Evolutionary conservation across 2,113 vertebrate genomes (phyloP).

Genomic region (Bos indicus): DNA sequence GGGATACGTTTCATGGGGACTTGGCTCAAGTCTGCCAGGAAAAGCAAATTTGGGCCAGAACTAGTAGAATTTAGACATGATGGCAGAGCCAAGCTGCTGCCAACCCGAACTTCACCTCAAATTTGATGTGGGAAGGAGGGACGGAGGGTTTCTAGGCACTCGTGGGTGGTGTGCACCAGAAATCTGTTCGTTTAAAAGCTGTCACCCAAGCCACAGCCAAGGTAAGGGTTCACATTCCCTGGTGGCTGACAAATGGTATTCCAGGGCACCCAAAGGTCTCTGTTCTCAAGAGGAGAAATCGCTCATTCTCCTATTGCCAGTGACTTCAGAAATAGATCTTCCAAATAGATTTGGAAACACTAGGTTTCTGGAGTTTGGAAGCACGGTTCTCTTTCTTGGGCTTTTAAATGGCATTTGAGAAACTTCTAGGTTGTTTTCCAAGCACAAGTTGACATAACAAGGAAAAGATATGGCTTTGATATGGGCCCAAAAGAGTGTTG

Average conservation of each 20-base stretch:
- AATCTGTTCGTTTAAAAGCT: not conserved
- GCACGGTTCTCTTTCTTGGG: not conserved
- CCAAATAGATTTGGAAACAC: not conserved
- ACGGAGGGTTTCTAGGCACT: constrained; percentile 22
- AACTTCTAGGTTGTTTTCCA: not conserved
- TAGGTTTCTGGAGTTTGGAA: not conserved
- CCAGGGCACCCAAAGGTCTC: not conserved
- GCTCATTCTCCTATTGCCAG: too few relatives aligned
- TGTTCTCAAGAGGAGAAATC: not conserved
- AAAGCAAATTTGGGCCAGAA: constrained; percentile 59
- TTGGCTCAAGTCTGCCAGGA: constrained; percentile 41
- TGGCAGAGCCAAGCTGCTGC: constrained; percentile 27
- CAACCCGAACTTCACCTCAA: constrained; percentile 24
- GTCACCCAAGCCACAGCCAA: not conserved
- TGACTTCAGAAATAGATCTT: not conserved
- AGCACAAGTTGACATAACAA: not conserved
- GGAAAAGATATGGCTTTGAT: not conserved
- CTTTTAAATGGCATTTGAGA: not conserved
- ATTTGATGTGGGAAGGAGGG: not conserved
- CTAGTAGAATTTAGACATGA: constrained; percentile 12
- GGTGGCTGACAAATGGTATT: not conserved
- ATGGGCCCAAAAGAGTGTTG: accelerated
- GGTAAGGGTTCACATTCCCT: not conserved
- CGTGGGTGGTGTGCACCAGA: not conserved
- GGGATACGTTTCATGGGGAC: constrained; percentile 52